Base-by-base conservation (phyloP, 2,888 invertebrate species). In the Germaria angustata region DNA sequence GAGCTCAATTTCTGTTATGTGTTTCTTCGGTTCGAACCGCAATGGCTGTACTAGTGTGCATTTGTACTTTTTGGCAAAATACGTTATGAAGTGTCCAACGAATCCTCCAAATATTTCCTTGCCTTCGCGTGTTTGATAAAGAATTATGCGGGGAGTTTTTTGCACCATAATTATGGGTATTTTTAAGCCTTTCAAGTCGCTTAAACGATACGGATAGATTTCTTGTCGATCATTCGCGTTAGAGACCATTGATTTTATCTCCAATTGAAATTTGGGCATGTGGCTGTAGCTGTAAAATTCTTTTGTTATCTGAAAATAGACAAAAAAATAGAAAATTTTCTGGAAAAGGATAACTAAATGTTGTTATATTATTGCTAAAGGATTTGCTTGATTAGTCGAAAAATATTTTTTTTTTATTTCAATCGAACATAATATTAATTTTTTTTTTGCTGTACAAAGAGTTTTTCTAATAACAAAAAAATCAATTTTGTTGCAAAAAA, bases 61-160 rank as follows among this genome's bases (percentile, higher is more conserved):
- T 17, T 90, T 90, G 61, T 84, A 86, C 34, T 86, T 88, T 8
- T 84, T 78, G 8, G 86, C 85, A 61, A 90, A 87, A n/a, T 73
- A 86, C 0, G 20, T 34, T 59, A 89, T 84, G 3, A 88, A 87
- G 39, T 90, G 87, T 0, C 88, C 89, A 1, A 86, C 80, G 3
- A 85, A 86, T 1, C 90, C 90, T 0, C 84, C 85, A 5, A 87
- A 81, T 0, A 86, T 57, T 0, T 84, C 8, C 0, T 79, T 34
- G 0, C 87, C 87, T 4, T 72, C 65, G 1, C 68, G 24, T 2
- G 85, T 73, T 2, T 79, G 69, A 24, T 87, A 87, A 0, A 86
- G 73, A 2, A 90, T 88, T 0, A 88, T 78, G 0, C 89, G 88
- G 0, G 90, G 90, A 3, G 85, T 55, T 0, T 86, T 72, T 0